These are phyloP conservation scores for Galerucella nymphaeae DNA, from an alignment of 2,888 invertebrate genomes.

Conservation along the genomic window DNA sequence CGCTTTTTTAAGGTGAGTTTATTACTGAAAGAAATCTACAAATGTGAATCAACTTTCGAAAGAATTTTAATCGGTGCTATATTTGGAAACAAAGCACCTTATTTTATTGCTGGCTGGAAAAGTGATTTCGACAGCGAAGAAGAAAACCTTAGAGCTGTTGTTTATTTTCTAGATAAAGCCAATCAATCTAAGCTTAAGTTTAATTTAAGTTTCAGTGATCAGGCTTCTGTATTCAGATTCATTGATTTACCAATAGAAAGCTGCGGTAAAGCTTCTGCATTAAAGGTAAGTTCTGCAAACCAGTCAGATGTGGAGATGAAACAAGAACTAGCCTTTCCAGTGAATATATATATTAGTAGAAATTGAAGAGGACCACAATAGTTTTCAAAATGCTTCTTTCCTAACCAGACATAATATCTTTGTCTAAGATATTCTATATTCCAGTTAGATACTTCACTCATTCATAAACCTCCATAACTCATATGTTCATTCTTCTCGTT, in stretches of 20 bases:
- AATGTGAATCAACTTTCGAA: constrained; percentile 78
- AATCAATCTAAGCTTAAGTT: constrained; percentile 69
- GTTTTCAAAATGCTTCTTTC: too few species aligned
- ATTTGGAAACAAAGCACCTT: constrained; percentile 83
- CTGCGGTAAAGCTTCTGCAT: constrained; percentile 74
- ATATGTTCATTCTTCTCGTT: too few species aligned
- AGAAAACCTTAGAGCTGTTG: constrained; percentile 81
- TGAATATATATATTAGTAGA: too few species aligned
- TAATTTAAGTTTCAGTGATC: constrained; percentile 50
- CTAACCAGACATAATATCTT: too few species aligned
- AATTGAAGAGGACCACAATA: too few species aligned
- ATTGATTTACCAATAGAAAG: constrained; percentile 86
- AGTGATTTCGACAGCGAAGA: constrained; percentile 83
- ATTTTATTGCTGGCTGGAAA: constrained; percentile 87
- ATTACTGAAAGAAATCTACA: constrained; percentile 74
- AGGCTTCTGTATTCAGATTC: constrained; percentile 67
- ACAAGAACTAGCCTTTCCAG: too few species aligned
- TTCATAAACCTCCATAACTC: too few species aligned
- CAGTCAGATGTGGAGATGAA: too few species aligned
- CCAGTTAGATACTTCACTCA: too few species aligned
- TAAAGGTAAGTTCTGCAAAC: constrained; percentile 66
- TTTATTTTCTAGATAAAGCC: constrained; percentile 83
- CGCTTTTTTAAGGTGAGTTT: constrained; percentile 68
- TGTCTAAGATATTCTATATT: too few species aligned
- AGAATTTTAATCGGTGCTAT: constrained; percentile 81